Evolutionary conservation across 1,140 invertebrate species (phyloP).

Genomic region (Eulimnadia texana): DNA sequence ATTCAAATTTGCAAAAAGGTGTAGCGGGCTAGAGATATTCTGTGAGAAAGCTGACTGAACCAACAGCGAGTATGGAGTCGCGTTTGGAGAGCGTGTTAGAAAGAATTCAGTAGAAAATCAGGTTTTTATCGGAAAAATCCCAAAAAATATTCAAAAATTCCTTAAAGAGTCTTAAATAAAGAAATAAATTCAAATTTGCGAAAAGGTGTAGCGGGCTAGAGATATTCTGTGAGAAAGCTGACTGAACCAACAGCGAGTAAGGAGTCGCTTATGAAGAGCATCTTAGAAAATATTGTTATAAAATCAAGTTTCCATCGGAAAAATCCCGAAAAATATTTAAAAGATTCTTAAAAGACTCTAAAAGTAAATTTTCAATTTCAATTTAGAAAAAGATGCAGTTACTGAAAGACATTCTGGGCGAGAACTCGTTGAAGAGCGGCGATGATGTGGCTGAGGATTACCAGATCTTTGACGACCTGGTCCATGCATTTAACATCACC

Average conservation of each 20-base stretch:
- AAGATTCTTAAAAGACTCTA: too few species aligned
- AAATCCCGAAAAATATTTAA: neutral
- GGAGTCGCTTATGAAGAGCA: neutral
- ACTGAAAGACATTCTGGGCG: neutral
- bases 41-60: neutral
- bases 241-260: neutral
- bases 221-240: neutral
- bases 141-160: neutral
- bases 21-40: neutral
- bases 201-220: neutral
- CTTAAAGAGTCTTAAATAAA: neutral
- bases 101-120: neutral
- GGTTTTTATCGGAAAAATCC: neutral
- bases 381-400: neutral
- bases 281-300: neutral
- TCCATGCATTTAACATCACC: slow-evolving; percentile 4
- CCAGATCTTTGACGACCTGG: neutral
- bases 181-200: too few species aligned
- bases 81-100: neutral
- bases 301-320: neutral
- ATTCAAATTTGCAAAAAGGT: too few species aligned
- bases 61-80: neutral
- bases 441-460: neutral
- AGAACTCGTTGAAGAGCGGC: neutral
- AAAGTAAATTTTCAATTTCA: too few species aligned